Conservation (phyloP, 2,113 vertebrate species). For the Lates calcarifer region DNA sequence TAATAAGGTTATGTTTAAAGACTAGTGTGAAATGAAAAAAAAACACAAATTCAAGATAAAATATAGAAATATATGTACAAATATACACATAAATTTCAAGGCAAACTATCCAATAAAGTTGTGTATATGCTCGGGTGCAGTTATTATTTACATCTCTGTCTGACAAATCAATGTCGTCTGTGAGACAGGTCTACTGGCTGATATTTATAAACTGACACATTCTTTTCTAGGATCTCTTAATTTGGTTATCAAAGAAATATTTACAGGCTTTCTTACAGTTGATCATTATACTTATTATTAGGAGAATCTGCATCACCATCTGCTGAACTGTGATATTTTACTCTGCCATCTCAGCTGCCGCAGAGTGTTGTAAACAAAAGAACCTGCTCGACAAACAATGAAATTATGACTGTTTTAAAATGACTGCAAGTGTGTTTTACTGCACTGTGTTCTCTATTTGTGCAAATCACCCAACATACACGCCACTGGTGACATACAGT, state of each 20-base stretch:
- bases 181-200: neutral
- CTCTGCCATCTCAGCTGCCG: constrained; percentile 38
- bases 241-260: neutral
- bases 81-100: neutral
- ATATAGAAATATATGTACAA: neutral
- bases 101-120: neutral
- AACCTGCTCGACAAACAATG: constrained; percentile 32
- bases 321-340: constrained; percentile 57
- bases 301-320: constrained; percentile 55
- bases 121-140: neutral
- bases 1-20: neutral
- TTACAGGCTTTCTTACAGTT: constrained; percentile 10
- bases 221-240: neutral
- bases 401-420: constrained; percentile 31
- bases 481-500: constrained; percentile 18
- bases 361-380: constrained; percentile 39
- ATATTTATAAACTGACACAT: neutral
- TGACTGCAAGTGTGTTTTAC: constrained; percentile 14
- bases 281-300: constrained; percentile 44
- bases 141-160: neutral
- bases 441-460: neutral
- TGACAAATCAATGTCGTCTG: constrained; percentile 5
- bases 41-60: neutral
- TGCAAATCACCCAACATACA: constrained; percentile 2
- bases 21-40: neutral